Conservation (phyloP, 1,140 invertebrate genomes). For the Eumeta japonica region DNA sequence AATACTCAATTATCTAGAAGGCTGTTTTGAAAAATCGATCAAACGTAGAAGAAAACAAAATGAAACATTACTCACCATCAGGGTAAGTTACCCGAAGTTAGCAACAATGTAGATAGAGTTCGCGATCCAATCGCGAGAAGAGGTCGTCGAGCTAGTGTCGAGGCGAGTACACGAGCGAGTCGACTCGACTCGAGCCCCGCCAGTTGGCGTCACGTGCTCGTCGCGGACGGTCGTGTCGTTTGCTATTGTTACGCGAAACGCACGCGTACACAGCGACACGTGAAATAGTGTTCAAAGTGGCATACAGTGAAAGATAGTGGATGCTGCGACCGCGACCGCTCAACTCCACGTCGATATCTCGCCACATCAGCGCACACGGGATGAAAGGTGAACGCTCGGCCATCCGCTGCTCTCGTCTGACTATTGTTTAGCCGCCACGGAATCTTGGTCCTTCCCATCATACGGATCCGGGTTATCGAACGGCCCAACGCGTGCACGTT, state of each 20-base stretch:
- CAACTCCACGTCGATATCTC: constrained; percentile 25
- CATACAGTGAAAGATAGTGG: constrained; percentile 36
- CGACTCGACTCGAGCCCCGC: no score
- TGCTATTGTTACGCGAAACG: constrained; percentile 21
- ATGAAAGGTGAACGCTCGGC: constrained; percentile 55
- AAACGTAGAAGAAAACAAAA: no score
- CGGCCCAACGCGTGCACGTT: no score
- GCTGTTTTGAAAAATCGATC: no score
- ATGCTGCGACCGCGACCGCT: constrained; percentile 26
- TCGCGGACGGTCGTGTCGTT: constrained; percentile 28
- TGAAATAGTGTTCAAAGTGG: constrained; percentile 37
- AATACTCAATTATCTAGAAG: no score
- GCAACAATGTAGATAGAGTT: constrained; percentile 27
- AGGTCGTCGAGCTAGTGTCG: no score
- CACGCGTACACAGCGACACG: constrained; percentile 46
- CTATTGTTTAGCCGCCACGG: constrained; percentile 54
- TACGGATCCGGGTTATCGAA: no score
- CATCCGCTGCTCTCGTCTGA: constrained; percentile 50
- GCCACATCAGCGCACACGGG: constrained; percentile 21
- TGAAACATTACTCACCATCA: constrained; percentile 8
- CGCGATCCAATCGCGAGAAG: constrained; percentile 37
- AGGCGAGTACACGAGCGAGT: no score
- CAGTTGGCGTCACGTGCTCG: constrained; percentile 53
- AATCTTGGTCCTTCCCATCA: constrained; percentile 54
- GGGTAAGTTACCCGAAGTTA: constrained; percentile 18